Conservation (phyloP, 2,888 invertebrate species). For the Andrena marginata region DNA sequence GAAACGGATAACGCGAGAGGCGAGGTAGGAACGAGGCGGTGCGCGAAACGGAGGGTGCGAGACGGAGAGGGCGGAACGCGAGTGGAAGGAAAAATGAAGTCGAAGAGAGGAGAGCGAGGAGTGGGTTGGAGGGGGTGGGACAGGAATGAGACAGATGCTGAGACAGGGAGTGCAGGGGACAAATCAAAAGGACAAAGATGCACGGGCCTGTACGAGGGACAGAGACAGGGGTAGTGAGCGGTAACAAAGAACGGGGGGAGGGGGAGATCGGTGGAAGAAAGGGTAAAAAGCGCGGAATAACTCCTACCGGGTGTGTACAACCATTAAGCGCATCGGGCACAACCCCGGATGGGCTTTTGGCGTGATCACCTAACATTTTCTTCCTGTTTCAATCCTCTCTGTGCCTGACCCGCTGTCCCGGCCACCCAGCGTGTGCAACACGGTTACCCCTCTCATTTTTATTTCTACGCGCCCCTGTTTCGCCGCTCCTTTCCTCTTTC, state of each 20-base stretch:
- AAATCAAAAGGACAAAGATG: constrained; percentile 41
- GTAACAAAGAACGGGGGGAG: constrained; percentile 23
- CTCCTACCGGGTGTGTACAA: constrained; percentile 69
- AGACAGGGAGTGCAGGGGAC: constrained; percentile 12
- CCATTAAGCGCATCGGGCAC: constrained; percentile 74
- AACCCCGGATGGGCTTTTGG: constrained; percentile 71
- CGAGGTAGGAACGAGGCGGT: background rate
- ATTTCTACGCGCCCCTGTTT: constrained; percentile 26
- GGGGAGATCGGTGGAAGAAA: constrained; percentile 47
- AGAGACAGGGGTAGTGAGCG: constrained; percentile 24
- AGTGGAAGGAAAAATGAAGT: background rate
- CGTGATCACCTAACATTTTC: constrained; percentile 69
- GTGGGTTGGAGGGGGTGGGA: background rate
- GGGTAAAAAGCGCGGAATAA: constrained; percentile 72
- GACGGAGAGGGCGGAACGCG: background rate
- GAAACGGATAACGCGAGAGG: background rate
- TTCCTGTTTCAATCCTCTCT: constrained; percentile 54
- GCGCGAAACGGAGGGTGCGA: background rate
- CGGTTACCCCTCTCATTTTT: constrained; percentile 32
- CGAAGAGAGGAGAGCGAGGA: background rate
- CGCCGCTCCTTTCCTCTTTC: constrained; percentile 44
- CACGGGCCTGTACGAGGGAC: constrained; percentile 14
- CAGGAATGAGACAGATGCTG: background rate
- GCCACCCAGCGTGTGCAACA: constrained; percentile 41
- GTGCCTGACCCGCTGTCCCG: constrained; percentile 16